Conservation (phyloP, 2,113 vertebrate species). For the Perccottus glenii region DNA sequence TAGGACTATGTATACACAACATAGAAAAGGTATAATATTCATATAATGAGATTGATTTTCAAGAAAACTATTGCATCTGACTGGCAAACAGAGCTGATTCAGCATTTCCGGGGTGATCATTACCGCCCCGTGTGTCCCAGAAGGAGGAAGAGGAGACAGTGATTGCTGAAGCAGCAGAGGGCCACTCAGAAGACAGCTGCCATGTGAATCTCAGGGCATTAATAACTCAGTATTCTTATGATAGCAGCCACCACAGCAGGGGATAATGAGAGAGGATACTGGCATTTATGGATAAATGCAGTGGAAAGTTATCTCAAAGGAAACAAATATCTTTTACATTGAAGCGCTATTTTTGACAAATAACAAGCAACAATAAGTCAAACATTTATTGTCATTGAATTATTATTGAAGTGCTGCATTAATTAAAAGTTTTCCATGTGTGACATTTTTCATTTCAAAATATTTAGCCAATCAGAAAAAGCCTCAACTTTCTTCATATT, state of each 20-base stretch:
- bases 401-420: too few relatives aligned
- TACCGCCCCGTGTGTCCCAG: slow-evolving; percentile 16
- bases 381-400: too few relatives aligned
- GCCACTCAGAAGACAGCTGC: slow-evolving; percentile 26
- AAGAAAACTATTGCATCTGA: slow-evolving; percentile 4
- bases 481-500: too few relatives aligned
- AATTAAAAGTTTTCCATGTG: too few relatives aligned
- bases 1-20: not conserved
- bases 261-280: not conserved
- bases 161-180: slow-evolving; percentile 56
- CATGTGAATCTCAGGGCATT: slow-evolving; percentile 20
- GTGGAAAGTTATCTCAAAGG: not conserved
- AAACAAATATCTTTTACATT: not conserved
- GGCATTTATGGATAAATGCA: not conserved
- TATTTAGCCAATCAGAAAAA: too few relatives aligned
- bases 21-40: not conserved
- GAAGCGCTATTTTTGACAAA: too few relatives aligned
- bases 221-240: not conserved
- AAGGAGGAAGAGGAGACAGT: slow-evolving; percentile 5
- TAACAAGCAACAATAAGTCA: too few relatives aligned
- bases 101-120: slow-evolving; percentile 47
- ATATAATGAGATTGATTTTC: not conserved
- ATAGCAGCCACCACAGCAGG: not conserved
- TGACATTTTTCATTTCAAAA: too few relatives aligned
- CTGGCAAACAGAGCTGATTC: slow-evolving; percentile 16